phyloP scores from a whole-genome alignment of 2,113 vertebrate genomes.

The Ibidorhyncha struthersii region DNA sequence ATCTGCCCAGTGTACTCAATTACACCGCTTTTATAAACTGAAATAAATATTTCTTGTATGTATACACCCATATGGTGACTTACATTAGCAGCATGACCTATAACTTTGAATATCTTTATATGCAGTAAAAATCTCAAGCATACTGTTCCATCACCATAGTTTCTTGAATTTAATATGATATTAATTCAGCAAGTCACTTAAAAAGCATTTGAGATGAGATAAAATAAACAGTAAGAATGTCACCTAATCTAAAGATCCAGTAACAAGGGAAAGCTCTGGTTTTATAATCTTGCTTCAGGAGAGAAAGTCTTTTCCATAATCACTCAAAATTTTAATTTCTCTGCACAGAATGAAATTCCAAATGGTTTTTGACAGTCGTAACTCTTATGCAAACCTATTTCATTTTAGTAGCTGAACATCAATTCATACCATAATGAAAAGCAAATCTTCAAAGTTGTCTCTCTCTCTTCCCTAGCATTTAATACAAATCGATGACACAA shows the following conservation, averaged over 20 bases:
- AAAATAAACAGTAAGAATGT: slow-evolving; percentile 13
- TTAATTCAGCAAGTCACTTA: slow-evolving; percentile 27
- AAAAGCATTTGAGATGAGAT: slow-evolving; percentile 29
- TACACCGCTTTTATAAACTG: slow-evolving; percentile 17
- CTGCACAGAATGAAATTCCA: slow-evolving; percentile 63
- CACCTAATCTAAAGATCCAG: slow-evolving; percentile 1
- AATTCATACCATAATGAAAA: slow-evolving; percentile 69
- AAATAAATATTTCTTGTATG: slow-evolving; percentile 28
- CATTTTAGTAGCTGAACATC: slow-evolving; percentile 52
- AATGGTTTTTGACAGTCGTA: slow-evolving; percentile 65
- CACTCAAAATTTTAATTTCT: slow-evolving; percentile 67
- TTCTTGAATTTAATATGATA: slow-evolving; percentile 19
- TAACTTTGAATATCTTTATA: slow-evolving; percentile 5
- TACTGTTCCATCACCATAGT: not conserved
- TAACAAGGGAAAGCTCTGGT: not conserved
- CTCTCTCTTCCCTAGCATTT: slow-evolving; percentile 29
- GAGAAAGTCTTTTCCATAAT: slow-evolving; percentile 40
- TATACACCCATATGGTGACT: not conserved
- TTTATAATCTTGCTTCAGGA: slow-evolving; percentile 47
- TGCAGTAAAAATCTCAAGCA: not conserved
- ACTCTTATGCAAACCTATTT: slow-evolving; percentile 65
- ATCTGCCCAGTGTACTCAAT: slow-evolving; percentile 29
- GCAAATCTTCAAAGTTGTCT: slow-evolving; percentile 56
- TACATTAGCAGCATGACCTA: not conserved
- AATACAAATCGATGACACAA: slow-evolving; percentile 60